Percentiles rank a stretch among this genome's conserved stretches.
phyloP scores from a whole-genome alignment of 2,113 vertebrate species.

The Polyodon spathula region DNA sequence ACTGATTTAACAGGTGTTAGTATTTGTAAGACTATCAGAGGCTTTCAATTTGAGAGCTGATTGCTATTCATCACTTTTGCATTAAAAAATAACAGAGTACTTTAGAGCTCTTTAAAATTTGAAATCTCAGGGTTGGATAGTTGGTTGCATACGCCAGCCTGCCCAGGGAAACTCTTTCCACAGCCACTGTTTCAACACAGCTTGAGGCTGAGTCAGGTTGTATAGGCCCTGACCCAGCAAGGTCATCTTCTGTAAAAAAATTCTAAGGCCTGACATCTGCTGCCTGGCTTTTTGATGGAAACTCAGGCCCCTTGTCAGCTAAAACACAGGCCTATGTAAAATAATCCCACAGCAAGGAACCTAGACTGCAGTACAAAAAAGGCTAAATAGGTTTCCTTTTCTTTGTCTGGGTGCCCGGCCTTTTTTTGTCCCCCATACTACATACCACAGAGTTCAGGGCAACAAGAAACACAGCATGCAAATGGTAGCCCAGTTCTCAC shows the following conservation, averaged over 20 bases:
- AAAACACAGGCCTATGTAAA: conserved; percentile 52
- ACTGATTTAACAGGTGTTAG: no score
- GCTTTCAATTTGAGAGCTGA: no score
- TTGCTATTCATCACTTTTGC: no score
- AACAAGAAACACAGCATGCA: no score
- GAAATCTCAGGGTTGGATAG: conserved; percentile 24
- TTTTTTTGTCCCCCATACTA: no score
- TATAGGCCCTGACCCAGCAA: conserved; percentile 54
- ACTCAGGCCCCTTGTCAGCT: conserved; percentile 48
- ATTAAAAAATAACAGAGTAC: conserved; percentile 16
- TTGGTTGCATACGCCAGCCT: conserved; percentile 42
- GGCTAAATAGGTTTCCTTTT: conserved; percentile 49
- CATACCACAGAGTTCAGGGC: no score
- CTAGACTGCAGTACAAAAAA: conserved; percentile 49
- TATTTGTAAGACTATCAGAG: no score
- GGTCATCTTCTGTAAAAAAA: conserved; percentile 55
- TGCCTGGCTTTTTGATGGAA: conserved; percentile 53
- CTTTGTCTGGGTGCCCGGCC: conserved; percentile 40
- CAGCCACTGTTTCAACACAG: conserved; percentile 46
- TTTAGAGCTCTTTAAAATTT: neutral
- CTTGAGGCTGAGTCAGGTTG: conserved; percentile 50
- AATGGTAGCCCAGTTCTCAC: conserved; percentile 45
- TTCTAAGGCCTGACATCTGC: conserved; percentile 65
- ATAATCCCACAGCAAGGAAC: conserved; percentile 65
- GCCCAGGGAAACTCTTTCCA: conserved; percentile 48